A percentile compares a stretch with the other conserved stretches of the same genome.
phyloP scores from a whole-genome alignment of 2,797 vertebrate species.

The Cygnus olor region DNA sequence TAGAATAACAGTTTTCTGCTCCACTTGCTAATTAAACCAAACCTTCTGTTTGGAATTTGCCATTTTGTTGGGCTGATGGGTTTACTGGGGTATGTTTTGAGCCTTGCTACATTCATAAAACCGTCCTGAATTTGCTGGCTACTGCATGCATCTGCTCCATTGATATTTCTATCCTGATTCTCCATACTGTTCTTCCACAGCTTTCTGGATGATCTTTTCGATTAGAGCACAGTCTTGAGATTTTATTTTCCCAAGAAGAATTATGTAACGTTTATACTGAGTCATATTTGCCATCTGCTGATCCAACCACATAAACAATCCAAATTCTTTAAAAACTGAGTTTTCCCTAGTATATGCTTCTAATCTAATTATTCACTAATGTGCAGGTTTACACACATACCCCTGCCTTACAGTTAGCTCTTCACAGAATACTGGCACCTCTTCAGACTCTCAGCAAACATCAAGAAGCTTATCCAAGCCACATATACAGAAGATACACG shows the following conservation, averaged over 20 bases:
- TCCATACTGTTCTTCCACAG: background rate
- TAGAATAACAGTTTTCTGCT: background rate
- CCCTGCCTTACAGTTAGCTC: background rate
- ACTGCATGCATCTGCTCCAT: conserved; percentile 12
- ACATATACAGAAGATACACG: background rate
- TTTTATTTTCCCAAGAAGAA: conserved; percentile 59
- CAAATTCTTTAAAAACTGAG: conserved; percentile 20
- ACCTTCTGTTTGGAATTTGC: background rate
- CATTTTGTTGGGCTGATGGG: background rate
- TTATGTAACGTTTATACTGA: conserved; percentile 64
- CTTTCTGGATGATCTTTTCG: conserved; percentile 52
- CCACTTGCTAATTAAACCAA: background rate
- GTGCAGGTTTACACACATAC: background rate
- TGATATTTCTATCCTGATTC: background rate
- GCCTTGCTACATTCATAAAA: background rate
- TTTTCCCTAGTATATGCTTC: conserved; percentile 15
- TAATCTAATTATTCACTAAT: background rate
- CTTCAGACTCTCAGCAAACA: background rate
- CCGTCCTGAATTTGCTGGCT: background rate
- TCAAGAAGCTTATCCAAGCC: background rate
- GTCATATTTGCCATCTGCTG: conserved; percentile 70
- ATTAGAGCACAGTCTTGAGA: conserved; percentile 46
- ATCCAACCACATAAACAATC: conserved; percentile 57
- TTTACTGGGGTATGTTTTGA: background rate
- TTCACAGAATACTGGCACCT: background rate